Evolutionary conservation across 2,888 invertebrate species (phyloP).

Genomic region (Patella pellucida): DNA sequence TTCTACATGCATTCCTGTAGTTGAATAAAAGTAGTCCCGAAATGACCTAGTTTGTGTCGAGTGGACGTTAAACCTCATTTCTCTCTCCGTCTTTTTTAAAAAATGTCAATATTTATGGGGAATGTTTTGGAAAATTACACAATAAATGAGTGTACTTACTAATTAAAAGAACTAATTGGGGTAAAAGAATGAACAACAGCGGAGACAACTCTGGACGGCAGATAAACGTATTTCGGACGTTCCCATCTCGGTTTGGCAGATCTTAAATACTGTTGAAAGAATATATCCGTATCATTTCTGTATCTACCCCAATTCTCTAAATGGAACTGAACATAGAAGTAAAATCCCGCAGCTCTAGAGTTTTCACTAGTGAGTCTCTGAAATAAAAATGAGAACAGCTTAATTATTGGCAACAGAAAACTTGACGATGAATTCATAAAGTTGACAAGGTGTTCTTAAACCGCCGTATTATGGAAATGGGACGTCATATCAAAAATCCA

Average conservation of each 20-base stretch:
- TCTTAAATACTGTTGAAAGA: background rate
- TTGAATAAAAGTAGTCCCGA: too few relatives aligned
- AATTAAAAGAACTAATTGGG: background rate
- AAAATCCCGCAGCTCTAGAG: conserved; percentile 13
- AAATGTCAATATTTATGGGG: background rate
- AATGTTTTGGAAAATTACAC: background rate
- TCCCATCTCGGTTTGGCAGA: background rate
- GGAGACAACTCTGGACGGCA: background rate
- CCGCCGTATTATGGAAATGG: too few relatives aligned
- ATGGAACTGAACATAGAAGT: conserved; percentile 22
- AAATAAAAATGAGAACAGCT: background rate
- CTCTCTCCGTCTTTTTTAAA: too few relatives aligned
- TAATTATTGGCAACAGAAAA: too few relatives aligned
- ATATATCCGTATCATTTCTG: background rate
- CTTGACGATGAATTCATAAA: too few relatives aligned
- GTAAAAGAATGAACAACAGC: background rate
- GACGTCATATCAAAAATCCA: too few relatives aligned
- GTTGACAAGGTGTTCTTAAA: too few relatives aligned
- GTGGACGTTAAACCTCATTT: too few relatives aligned
- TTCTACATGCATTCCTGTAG: too few relatives aligned
- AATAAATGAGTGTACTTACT: background rate
- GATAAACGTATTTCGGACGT: background rate
- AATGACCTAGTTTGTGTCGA: too few relatives aligned
- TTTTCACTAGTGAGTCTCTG: background rate
- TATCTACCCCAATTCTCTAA: conserved; percentile 8